Evolutionary conservation across 2,797 vertebrate genomes (phyloP).

Genomic region (Poecilia velifera): DNA sequence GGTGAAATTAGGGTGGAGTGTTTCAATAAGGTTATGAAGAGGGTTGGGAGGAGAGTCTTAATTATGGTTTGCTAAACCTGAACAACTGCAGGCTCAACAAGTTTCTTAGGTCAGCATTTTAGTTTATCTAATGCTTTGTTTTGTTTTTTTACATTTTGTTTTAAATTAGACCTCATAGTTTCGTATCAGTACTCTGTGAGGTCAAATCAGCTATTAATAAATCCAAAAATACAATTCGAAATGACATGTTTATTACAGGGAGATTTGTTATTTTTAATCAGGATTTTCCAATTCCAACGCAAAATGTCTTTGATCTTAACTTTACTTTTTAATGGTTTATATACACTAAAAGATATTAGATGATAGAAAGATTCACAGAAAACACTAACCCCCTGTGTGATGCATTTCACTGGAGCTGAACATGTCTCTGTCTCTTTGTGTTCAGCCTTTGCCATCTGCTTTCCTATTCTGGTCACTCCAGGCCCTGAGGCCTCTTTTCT

Average conservation of each 20-base stretch:
- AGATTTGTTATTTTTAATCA: neutral
- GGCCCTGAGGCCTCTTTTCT: conserved; percentile 26
- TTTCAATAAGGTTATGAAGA: no score
- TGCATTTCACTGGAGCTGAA: conserved; percentile 25
- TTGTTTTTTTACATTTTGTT: neutral
- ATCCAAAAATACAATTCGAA: neutral
- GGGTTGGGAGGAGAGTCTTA: no score
- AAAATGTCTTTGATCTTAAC: neutral
- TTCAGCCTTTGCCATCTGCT: conserved; percentile 47
- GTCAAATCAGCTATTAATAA: neutral
- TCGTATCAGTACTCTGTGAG: neutral
- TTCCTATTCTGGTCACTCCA: conserved; percentile 48
- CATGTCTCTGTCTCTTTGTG: no score
- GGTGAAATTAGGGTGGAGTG: neutral
- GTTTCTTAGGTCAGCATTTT: neutral
- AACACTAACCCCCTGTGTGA: conserved; percentile 1
- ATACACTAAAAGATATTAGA: conserved; percentile 7
- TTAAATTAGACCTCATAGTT: neutral
- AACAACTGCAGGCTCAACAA: neutral
- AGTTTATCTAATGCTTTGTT: neutral
- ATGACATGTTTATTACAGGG: neutral
- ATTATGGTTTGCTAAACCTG: neutral
- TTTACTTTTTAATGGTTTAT: neutral
- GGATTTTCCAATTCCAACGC: neutral
- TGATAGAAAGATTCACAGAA: conserved; percentile 9